Evolutionary conservation across 35 echinoderm and acorn worm species (phyloP).

Genomic region (Lytechinus variegatus): DNA sequence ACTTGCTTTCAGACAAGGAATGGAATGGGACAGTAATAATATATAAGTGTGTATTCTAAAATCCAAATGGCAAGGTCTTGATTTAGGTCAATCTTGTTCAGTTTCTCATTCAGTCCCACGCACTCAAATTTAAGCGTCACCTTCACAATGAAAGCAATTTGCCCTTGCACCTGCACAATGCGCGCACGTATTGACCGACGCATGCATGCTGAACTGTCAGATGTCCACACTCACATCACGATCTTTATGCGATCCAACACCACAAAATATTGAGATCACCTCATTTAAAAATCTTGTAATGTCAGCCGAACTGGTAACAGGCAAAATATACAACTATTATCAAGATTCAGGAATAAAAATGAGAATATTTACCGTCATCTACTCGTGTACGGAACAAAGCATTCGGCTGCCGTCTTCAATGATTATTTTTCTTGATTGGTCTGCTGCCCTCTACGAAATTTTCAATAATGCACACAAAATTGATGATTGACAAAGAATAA

Average conservation of each 20-base stretch:
- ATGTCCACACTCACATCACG: not conserved
- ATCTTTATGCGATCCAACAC: not conserved
- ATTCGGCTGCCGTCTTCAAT: not conserved
- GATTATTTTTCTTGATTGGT: not conserved
- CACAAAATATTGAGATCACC: not conserved
- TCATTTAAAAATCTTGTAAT: not conserved
- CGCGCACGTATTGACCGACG: not conserved
- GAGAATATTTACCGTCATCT: not conserved
- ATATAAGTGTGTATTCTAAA: too few species aligned
- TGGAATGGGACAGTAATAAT: too few species aligned
- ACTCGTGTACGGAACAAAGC: constrained; percentile 24
- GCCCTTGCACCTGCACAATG: not conserved
- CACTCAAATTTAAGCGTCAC: not conserved
- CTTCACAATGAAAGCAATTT: not conserved
- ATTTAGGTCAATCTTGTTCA: not conserved
- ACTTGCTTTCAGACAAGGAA: too few species aligned
- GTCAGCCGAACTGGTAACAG: not conserved
- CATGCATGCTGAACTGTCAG: not conserved
- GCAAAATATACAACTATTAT: not conserved
- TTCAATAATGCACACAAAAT: not conserved
- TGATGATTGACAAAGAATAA: too few species aligned
- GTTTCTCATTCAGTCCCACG: not conserved
- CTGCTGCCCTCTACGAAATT: constrained; percentile 29
- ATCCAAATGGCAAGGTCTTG: too few species aligned
- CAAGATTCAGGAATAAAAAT: not conserved